phyloP scores from a whole-genome alignment of 2,797 vertebrate genomes.

The Karalla daura region DNA sequence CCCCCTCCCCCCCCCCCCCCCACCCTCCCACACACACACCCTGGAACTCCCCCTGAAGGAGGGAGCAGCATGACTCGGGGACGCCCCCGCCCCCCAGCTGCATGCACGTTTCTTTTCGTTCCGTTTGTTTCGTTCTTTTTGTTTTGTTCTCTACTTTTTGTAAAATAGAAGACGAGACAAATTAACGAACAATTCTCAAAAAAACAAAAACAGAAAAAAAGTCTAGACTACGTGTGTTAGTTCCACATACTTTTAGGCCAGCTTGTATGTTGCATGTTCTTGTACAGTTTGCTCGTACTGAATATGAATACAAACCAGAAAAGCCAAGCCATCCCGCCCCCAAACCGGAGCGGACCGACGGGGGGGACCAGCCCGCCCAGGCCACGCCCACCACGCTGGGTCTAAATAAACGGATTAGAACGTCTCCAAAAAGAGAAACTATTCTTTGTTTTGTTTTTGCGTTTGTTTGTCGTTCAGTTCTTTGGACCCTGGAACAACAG shows the following conservation, averaged over 20 bases:
- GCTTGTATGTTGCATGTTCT: conserved; percentile 99
- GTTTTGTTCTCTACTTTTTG: conserved; percentile 83
- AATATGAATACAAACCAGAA: conserved; percentile 94
- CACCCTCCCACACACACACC: conserved; percentile 81
- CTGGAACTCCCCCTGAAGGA: conserved; percentile 82
- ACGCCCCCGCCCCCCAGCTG: conserved; percentile 90
- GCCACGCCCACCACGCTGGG: conserved; percentile 87
- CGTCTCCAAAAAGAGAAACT: conserved; percentile 70
- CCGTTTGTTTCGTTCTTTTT: conserved; percentile 66
- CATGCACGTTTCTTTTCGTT: conserved; percentile 88
- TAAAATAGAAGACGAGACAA: conserved; percentile 91
- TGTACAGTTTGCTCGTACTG: conserved; percentile 99
- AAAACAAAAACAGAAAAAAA: conserved; percentile 75
- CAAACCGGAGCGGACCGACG: conserved; percentile 79
- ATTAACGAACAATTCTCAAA: conserved; percentile 83
- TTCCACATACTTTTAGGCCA: conserved; percentile 94
- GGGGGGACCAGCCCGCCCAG: conserved; percentile 82
- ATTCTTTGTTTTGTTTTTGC: conserved; percentile 78
- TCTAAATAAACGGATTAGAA: conserved; percentile 90
- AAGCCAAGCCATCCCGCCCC: conserved; percentile 95
- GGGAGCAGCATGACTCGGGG: conserved; percentile 97
- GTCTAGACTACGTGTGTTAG: conserved; percentile 92
- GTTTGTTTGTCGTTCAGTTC: background rate
- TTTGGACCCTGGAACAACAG: conserved; percentile 74
- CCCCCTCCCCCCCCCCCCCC: conserved; percentile 69